A percentile compares a stretch with the other conserved stretches of the same genome.
Evolutionary conservation across 2,888 invertebrate species (phyloP).

Genomic region (Mylabris sibirica): DNA sequence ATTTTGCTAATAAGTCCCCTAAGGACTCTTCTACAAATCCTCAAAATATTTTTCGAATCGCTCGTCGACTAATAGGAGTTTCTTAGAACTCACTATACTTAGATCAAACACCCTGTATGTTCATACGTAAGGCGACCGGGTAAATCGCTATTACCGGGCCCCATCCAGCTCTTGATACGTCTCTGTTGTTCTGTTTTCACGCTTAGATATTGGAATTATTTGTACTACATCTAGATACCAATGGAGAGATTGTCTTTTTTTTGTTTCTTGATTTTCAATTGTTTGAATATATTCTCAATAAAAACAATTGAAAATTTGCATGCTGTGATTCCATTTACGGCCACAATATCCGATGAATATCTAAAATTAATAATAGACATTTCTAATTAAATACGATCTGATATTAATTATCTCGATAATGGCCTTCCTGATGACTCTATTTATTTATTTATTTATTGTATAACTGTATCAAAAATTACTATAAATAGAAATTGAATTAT

Average conservation of each 20-base stretch:
- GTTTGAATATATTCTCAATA: background rate
- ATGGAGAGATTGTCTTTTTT: constrained; percentile 12
- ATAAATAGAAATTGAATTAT: too few relatives aligned
- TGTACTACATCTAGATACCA: too few relatives aligned
- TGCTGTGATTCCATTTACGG: constrained; percentile 21
- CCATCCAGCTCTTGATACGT: too few relatives aligned
- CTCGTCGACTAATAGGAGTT: too few relatives aligned
- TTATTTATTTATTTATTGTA: constrained; percentile 20
- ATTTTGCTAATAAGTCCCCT: too few relatives aligned
- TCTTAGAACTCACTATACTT: too few relatives aligned
- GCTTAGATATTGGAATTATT: background rate
- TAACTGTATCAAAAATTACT: background rate
- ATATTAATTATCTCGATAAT: constrained; percentile 33
- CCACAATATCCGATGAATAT: constrained; percentile 23
- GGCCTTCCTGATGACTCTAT: constrained; percentile 30
- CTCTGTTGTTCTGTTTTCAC: background rate
- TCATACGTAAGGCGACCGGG: too few relatives aligned
- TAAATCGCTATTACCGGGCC: too few relatives aligned
- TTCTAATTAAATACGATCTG: constrained; percentile 32
- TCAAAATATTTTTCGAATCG: too few relatives aligned
- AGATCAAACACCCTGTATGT: too few relatives aligned
- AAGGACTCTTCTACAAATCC: too few relatives aligned
- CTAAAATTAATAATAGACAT: constrained; percentile 31
- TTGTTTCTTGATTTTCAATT: constrained; percentile 1
- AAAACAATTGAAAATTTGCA: constrained; percentile 11